Base-by-base conservation (phyloP, 2,797 vertebrate genomes). In the Takifugu ocellatus region DNA sequence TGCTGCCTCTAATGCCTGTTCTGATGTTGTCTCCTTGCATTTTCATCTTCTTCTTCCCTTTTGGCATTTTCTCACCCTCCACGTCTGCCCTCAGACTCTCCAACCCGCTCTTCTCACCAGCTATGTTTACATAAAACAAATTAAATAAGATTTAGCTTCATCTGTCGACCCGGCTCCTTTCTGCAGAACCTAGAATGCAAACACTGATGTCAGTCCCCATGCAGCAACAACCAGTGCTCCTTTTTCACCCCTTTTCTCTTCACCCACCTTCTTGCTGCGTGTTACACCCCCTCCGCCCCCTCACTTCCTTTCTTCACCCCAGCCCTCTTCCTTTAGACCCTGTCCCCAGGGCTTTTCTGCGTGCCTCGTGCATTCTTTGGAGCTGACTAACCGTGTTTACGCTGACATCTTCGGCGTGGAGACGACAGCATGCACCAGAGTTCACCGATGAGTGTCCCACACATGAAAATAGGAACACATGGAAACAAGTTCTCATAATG, bases 301-400 rank as follows among this genome's bases (percentile, higher is more conserved):
- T 56, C 61, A 39, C 29, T 59, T 66, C 62, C 62, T 60, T 45
- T 46, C 51, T 58, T 56, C 54, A 29, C 60, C 49, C 73, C 60
- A 58, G 66, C 77, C 71, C 59, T 67, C 67, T 62, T 68, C 74
- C 55, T 54, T 71, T 81, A 68, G 75, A 83, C 71, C 71, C 70
- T 63, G 70, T 86, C 88, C 82, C 70, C 54, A 61, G 79, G 85
- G 82, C 25, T 74, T 83, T 77, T 83, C 78, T 55, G 72, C 69
- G 4, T 84, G 82, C 86, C 83, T 87, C 81, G 77, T 66, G 70
- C 88, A 92, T 93, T 92, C 89, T 85, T 88, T 72, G 56, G 70
- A 64, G 15, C 76, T 91, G 88, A 92, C 84, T 83, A 68, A 70
- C 66, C 70, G 39, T 90, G 88, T 92, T 92, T 91, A 92, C 88